These are phyloP conservation scores for Crossaster papposus DNA, from an alignment of 53 echinoderm and acorn worm genomes.

Conservation along the genomic window DNA sequence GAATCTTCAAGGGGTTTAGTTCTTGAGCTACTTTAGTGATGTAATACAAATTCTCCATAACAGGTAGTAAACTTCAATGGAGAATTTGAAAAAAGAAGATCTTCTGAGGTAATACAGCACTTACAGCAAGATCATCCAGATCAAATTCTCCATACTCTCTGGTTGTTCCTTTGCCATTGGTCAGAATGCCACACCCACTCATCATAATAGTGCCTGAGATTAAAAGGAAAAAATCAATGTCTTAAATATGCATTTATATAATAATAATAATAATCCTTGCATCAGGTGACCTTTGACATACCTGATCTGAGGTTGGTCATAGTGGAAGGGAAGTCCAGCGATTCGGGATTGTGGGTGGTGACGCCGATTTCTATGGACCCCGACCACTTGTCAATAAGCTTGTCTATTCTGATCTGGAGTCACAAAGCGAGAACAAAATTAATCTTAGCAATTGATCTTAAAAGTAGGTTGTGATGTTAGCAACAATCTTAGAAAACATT, in stretches of 20 bases:
- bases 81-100: neutral
- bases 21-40: neutral
- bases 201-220: constrained; percentile 90
- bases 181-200: constrained; percentile 97
- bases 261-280: too few species aligned
- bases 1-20: too few species aligned
- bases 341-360: constrained; percentile 85
- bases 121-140: constrained; percentile 86
- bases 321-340: constrained; percentile 83
- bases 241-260: too few species aligned
- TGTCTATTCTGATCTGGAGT: constrained; percentile 74
- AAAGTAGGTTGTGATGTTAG: too few species aligned
- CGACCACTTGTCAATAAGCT: constrained; percentile 82
- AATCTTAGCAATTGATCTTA: too few species aligned
- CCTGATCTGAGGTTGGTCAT: constrained; percentile 97
- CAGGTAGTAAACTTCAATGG: neutral
- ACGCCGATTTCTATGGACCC: constrained; percentile 95
- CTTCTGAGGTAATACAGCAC: neutral
- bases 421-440: constrained; percentile 7
- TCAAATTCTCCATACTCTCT: constrained; percentile 97
- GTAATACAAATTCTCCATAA: neutral
- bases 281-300: constrained; percentile 24
- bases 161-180: constrained; percentile 92
- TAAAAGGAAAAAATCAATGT: neutral
- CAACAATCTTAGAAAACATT: too few species aligned